Evolutionary conservation across 1,140 invertebrate species (phyloP).

Genomic region (Notospermus geniculatus): DNA sequence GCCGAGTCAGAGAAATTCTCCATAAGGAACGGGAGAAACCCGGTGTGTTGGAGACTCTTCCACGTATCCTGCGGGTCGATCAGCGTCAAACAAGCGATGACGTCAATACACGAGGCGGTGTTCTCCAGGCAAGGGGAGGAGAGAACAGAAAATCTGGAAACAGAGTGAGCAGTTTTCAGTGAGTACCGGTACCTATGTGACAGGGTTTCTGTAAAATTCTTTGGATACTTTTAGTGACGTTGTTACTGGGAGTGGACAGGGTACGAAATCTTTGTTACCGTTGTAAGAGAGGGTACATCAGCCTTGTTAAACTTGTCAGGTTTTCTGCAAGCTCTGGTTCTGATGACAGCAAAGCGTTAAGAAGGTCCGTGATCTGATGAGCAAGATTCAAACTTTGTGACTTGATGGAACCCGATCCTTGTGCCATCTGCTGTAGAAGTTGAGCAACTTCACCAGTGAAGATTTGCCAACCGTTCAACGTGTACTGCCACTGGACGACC

Average conservation of each 20-base stretch:
- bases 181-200: too few relatives aligned
- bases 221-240: too few relatives aligned
- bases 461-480: slow-evolving; percentile 45
- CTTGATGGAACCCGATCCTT: slow-evolving; percentile 15
- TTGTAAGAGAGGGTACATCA: slow-evolving; percentile 39
- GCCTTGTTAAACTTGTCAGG: slow-evolving; percentile 29
- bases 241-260: not conserved
- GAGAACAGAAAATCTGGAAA: slow-evolving; percentile 38
- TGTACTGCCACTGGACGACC: slow-evolving; percentile 42
- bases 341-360: slow-evolving; percentile 37
- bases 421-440: slow-evolving; percentile 40
- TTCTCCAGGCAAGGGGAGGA: slow-evolving; percentile 38
- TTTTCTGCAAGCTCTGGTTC: slow-evolving; percentile 30
- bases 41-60: slow-evolving; percentile 50
- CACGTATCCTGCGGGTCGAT: slow-evolving; percentile 38
- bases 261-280: slow-evolving; percentile 25
- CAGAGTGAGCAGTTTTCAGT: not conserved
- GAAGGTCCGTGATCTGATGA: slow-evolving; percentile 33
- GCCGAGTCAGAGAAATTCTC: slow-evolving; percentile 41
- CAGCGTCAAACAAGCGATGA: slow-evolving; percentile 34
- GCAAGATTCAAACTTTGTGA: slow-evolving; percentile 17
- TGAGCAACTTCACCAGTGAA: slow-evolving; percentile 40
- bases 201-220: too few relatives aligned
- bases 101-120: slow-evolving; percentile 37
- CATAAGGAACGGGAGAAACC: slow-evolving; percentile 50